Evolutionary conservation across 2,888 invertebrate species (phyloP), one percentile per base, ranked within the genome.

Genomic region (Idaea dimidiata): DNA sequence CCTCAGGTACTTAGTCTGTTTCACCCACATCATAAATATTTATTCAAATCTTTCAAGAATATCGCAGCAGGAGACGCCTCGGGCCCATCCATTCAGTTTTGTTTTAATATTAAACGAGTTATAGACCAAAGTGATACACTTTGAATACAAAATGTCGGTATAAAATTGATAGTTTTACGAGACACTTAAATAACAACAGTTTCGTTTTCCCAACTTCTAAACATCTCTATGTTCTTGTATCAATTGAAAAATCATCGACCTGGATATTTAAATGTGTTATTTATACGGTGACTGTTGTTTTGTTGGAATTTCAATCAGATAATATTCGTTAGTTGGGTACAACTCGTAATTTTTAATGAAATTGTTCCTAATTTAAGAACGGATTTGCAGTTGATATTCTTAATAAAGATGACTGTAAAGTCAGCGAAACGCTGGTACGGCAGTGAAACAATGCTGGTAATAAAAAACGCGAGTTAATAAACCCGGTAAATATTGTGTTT

Each of bases 81-180:
- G 43, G 10, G 43, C 43, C 8, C 10, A 43, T 43, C 43, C 43
- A 43, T 43, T 43, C 43, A 43, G 43, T 43, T 43, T 43, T 43
- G 43, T 43, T 43, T 43, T 43, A 43, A 5, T 43, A 43, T 43
- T 43, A 43, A 43, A 43, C 43, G 43, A 43, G 43, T 43, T 43
- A 43, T 43, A 10, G 43, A 54, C 16, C 7, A 16, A 54, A 54
- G 14, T 54, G 54, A 18, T 18, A 56, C 18, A 56, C 7, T 17
- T 56, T 56, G 56, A 17, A 17, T 56, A 17, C 18, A 18, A 17
- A 18, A 56, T 56, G 17, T 56, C 17, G 56, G 10, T 56, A 56
- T 56, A 56, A 56, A 24, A 56, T 56, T 18, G 56, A 56, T 18
- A 56, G 56, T 56, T 56, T 56, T 56, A 56, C 18, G 56, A 17